phyloP scores from a whole-genome alignment of 2,113 vertebrate species.

The Solenodon paradoxus region DNA sequence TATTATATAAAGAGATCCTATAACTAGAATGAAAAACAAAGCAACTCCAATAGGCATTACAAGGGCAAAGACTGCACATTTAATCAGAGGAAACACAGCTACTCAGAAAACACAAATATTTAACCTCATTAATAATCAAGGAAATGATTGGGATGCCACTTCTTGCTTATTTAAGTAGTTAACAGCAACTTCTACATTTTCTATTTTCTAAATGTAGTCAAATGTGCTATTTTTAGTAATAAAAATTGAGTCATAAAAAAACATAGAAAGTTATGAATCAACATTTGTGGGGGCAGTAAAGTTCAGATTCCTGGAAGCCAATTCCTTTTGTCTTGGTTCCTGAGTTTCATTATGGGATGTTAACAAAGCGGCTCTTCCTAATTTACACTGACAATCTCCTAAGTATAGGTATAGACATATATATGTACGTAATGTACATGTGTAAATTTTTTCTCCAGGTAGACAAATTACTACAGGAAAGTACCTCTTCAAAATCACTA shows the following conservation, averaged over 20 bases:
- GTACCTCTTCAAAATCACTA: neutral
- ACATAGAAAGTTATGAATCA: conserved; percentile 51
- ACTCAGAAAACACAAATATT: conserved; percentile 55
- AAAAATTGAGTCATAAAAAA: conserved; percentile 60
- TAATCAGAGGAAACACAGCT: conserved; percentile 45
- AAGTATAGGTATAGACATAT: neutral
- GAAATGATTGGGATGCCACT: conserved; percentile 29
- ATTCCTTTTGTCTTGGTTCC: conserved; percentile 38
- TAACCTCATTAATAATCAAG: conserved; percentile 26
- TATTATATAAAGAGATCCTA: conserved; percentile 66
- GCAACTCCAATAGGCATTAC: conserved; percentile 47
- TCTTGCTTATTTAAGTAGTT: conserved; percentile 63
- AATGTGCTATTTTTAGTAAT: conserved; percentile 58
- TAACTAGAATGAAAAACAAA: conserved; percentile 66
- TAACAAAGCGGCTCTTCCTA: neutral
- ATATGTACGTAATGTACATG: neutral
- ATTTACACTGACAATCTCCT: conserved; percentile 50
- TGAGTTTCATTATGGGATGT: conserved; percentile 47
- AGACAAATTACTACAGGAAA: conserved; percentile 32
- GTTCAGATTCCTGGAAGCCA: conserved; percentile 58
- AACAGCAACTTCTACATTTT: conserved; percentile 60
- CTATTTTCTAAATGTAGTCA: conserved; percentile 52
- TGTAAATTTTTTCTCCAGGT: neutral
- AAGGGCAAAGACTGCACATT: conserved; percentile 48
- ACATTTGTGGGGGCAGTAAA: conserved; percentile 49